phyloP scores from a whole-genome alignment of 2,113 vertebrate genomes.

The Lagopus leucura region DNA sequence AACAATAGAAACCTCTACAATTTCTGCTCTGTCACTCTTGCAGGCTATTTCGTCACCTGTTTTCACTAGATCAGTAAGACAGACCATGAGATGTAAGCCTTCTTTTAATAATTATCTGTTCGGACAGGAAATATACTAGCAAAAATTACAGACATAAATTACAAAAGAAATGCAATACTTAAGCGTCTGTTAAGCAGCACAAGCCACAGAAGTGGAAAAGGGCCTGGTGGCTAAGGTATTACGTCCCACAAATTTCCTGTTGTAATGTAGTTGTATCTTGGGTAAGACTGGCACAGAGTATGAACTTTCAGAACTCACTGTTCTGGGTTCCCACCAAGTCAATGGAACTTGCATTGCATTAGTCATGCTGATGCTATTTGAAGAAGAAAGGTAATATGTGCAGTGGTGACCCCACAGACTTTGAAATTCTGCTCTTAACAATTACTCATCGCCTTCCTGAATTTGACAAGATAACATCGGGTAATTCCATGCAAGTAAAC shows the following conservation, averaged over 20 bases:
- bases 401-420: neutral
- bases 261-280: neutral
- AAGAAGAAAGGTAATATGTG: neutral
- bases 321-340: neutral
- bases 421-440: neutral
- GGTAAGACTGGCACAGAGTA: neutral
- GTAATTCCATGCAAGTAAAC: neutral
- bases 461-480: neutral
- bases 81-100: neutral
- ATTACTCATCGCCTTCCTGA: neutral
- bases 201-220: neutral
- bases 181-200: neutral
- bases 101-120: neutral
- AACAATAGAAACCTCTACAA: neutral
- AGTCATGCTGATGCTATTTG: neutral
- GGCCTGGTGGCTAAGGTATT: neutral
- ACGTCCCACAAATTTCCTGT: accelerated
- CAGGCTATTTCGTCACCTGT: neutral
- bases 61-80: neutral
- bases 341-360: neutral
- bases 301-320: neutral
- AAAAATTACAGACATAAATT: neutral
- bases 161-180: neutral
- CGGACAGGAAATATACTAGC: neutral
- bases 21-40: neutral